A percentile compares a stretch with the other conserved stretches of the same genome.
These are phyloP conservation scores for Trichogramma pretiosum DNA, from an alignment of 1,140 invertebrate genomes.

Conservation along the genomic window DNA sequence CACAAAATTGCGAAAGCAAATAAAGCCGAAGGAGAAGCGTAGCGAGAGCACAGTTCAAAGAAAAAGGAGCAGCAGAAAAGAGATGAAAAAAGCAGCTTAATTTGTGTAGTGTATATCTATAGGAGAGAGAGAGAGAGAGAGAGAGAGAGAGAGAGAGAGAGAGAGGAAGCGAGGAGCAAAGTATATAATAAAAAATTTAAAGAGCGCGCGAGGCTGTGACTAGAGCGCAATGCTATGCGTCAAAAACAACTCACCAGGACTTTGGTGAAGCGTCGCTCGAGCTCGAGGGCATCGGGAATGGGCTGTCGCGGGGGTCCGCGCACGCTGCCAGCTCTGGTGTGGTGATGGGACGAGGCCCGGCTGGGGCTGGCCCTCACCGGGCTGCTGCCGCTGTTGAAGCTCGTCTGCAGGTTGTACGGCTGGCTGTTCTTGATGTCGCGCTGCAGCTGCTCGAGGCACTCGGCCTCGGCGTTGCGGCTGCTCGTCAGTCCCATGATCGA, in stretches of 20 bases:
- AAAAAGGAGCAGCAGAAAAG: too few species aligned
- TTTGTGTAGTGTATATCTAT: too few species aligned
- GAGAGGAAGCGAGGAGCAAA: slow-evolving; percentile 5
- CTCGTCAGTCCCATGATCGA: slow-evolving; percentile 43
- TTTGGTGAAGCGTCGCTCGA: slow-evolving; percentile 88
- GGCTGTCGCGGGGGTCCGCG: slow-evolving; percentile 69
- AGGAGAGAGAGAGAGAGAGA: slow-evolving; percentile 2
- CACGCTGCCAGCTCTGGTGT: slow-evolving; percentile 62
- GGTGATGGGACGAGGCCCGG: slow-evolving; percentile 35
- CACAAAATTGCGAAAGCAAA: too few species aligned
- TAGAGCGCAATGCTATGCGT: neutral
- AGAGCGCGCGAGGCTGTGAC: neutral
- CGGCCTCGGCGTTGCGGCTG: slow-evolving; percentile 33
- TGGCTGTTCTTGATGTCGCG: slow-evolving; percentile 2
- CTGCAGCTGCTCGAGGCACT: slow-evolving; percentile 21
- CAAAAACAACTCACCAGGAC: slow-evolving; percentile 80
- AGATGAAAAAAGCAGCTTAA: too few species aligned
- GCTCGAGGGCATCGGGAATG: slow-evolving; percentile 79
- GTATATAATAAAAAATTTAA: too few species aligned
- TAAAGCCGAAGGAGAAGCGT: too few species aligned
- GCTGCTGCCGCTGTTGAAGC: slow-evolving; percentile 25
- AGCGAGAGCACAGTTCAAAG: too few species aligned
- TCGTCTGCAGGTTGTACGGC: neutral
- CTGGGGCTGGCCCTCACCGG: slow-evolving; percentile 29
- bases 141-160: slow-evolving; percentile 4